Base-by-base conservation (phyloP, 2,113 vertebrate genomes). In the Phocoena sinus region DNA sequence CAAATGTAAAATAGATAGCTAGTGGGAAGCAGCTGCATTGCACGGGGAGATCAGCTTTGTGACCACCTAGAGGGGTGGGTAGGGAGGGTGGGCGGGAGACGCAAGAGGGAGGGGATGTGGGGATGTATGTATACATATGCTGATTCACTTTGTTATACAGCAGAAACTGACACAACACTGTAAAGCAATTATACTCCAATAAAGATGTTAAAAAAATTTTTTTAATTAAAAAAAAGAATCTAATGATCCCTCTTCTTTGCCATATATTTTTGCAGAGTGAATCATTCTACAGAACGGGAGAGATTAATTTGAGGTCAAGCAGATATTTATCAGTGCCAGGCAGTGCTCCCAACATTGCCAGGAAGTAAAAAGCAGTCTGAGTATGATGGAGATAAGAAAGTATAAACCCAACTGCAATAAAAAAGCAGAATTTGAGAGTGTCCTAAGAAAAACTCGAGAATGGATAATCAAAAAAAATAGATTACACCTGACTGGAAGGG, bases 221-320 rank as follows among this genome's bases (percentile, higher is more conserved):
- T 53, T 53, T 53, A 53, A 53, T 53, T 53, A 17, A 53, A 17
- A 53, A 14, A 50, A 53, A 70, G 26, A 65, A 5, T 63, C 63
- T 53, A 77, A 70, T 44, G 8, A 89, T 58, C 8, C 6, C 56
- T 67, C 71, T 94, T 81, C 71, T 93, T 91, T 91, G 65, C 58
- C 21, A 23, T 93, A 8, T 89, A 53, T 89, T 92, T 94, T 97
- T 31, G 6, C 2, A 21, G 56, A 62, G 33, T 73, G n/a, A 92
- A 41, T 77, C 71, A 38, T 89, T 93, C n/a, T 33, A 28, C 1
- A 17, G 70, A 81, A 33, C 44, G 50, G n/a, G 70, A 83, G 79
- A 83, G 74, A 94, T 83, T 90, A 41, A 88, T 60, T 73, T 83
- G 91, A 96, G 73, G 47, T 95, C 89, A 91, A 84, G 76, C 14